phyloP scores from a whole-genome alignment of 1,140 invertebrate genomes.

The Solen grandis region DNA sequence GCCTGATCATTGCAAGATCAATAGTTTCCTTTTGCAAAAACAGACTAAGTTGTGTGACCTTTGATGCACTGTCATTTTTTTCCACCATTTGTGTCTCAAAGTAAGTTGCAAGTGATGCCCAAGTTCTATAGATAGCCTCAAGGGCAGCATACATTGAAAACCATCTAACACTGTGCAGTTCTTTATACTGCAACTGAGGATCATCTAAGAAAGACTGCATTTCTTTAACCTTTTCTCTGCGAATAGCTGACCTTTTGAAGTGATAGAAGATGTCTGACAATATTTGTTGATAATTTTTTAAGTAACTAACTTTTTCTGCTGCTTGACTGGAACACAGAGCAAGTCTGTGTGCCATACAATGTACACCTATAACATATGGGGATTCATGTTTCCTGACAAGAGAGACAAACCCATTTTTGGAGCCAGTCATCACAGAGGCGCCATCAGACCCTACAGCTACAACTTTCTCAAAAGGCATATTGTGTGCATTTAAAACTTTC shows the following conservation, averaged over 20 bases:
- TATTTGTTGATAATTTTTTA: neutral
- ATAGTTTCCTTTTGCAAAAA: constrained; percentile 12
- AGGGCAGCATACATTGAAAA: constrained; percentile 19
- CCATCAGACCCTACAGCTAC: neutral
- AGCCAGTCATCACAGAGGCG: neutral
- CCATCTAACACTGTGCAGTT: neutral
- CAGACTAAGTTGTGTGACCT: constrained; percentile 8
- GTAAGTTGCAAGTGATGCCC: constrained; percentile 19
- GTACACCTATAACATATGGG: constrained; percentile 12
- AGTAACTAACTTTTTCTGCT: constrained; percentile 16
- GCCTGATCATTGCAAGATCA: constrained; percentile 6
- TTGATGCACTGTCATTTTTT: constrained; percentile 9
- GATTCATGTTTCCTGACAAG: neutral
- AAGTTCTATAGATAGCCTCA: constrained; percentile 7
- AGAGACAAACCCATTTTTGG: neutral
- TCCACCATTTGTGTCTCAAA: neutral
- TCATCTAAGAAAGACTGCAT: neutral
- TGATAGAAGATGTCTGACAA: constrained; percentile 7
- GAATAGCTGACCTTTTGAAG: neutral
- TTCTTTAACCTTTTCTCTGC: neutral
- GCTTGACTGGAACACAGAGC: constrained; percentile 14
- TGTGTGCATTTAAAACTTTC: neutral
- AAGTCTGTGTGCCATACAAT: too few species aligned
- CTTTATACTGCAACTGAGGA: neutral
- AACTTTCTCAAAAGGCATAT: neutral